These are phyloP conservation scores for Acropternis orthonyx DNA, from an alignment of 2,797 vertebrate species.

Conservation along the genomic window DNA sequence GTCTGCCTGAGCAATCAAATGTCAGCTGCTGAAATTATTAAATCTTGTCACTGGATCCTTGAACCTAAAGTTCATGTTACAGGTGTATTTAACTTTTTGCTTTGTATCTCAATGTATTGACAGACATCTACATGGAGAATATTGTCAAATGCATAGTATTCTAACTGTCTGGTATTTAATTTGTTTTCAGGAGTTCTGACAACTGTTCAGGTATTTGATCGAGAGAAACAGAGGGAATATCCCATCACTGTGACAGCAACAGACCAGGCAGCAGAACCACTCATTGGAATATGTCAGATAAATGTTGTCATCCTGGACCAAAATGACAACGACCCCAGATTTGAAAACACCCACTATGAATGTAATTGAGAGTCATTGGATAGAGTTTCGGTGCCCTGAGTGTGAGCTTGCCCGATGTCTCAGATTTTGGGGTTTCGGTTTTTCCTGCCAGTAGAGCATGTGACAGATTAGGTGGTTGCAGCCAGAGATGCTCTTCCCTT, in stretches of 20 bases:
- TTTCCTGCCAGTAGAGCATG: background rate
- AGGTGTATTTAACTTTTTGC: background rate
- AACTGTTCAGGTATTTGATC: slow-evolving; percentile 86
- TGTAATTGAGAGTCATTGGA: slow-evolving; percentile 79
- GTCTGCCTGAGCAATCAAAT: background rate
- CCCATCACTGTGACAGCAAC: slow-evolving; percentile 88
- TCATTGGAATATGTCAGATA: slow-evolving; percentile 90
- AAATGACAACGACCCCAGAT: slow-evolving; percentile 91
- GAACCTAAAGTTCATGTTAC: background rate
- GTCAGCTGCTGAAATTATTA: background rate
- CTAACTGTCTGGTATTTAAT: background rate
- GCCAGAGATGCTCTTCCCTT: background rate
- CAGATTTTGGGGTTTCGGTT: background rate
- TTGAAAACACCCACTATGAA: slow-evolving; percentile 90
- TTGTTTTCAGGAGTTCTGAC: slow-evolving; percentile 81
- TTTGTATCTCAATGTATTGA: background rate
- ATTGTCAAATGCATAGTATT: background rate
- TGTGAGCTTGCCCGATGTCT: slow-evolving; percentile 41
- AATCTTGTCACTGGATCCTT: background rate
- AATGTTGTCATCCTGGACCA: slow-evolving; percentile 88
- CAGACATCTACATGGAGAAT: background rate
- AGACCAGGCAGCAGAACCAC: slow-evolving; percentile 86
- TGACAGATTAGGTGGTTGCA: background rate
- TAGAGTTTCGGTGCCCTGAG: slow-evolving; percentile 32
- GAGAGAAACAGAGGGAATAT: slow-evolving; percentile 88